Evolutionary conservation across 1,140 invertebrate genomes (phyloP).

Genomic region (Asbolus verrucosus): DNA sequence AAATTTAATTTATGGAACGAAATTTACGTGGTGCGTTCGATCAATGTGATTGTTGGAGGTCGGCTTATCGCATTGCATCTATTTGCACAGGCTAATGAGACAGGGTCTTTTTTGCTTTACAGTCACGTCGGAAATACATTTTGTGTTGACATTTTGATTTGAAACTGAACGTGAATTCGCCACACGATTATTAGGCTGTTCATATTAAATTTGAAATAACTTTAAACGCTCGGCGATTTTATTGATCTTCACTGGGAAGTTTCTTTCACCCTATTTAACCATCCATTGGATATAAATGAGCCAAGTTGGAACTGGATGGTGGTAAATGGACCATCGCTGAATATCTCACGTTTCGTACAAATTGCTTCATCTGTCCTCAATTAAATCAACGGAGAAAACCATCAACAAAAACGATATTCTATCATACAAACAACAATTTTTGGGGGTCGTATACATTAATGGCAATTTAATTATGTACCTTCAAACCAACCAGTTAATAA

Average conservation of each 20-base stretch:
- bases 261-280: neutral
- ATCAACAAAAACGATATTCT: slow-evolving; percentile 9
- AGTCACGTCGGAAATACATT: too few relatives aligned
- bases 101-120: neutral
- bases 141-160: too few relatives aligned
- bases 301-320: neutral
- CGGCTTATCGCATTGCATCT: neutral
- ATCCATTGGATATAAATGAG: neutral
- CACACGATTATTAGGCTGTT: too few relatives aligned
- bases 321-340: neutral
- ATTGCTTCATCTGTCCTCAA: slow-evolving; percentile 1
- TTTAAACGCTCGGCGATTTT: too few relatives aligned
- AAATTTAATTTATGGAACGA: too few relatives aligned
- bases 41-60: neutral
- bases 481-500: neutral
- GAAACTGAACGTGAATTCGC: too few relatives aligned
- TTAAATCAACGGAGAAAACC: neutral
- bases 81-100: neutral
- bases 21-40: neutral
- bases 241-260: neutral
- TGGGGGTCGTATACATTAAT: slow-evolving; percentile 8
- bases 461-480: slow-evolving; percentile 7
- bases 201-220: neutral
- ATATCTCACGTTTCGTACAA: slow-evolving; percentile 3
- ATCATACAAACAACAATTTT: slow-evolving; percentile 5